Evolutionary conservation across 1,140 invertebrate species (phyloP).

Genomic region (Saccostrea echinata): DNA sequence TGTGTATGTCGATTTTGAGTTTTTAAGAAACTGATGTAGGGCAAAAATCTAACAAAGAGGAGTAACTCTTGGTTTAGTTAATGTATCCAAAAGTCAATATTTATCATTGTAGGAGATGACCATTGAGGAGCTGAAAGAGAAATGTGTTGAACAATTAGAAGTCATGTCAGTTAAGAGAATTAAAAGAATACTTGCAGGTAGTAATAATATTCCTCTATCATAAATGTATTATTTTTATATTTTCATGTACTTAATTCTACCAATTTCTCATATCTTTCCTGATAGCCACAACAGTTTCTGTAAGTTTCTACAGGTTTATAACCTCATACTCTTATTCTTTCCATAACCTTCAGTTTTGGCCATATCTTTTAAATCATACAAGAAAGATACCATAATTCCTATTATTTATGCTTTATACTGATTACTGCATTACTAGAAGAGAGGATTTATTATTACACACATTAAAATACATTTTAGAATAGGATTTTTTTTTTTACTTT

Average conservation of each 20-base stretch:
- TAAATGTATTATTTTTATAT: background rate
- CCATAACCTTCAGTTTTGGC: too few species aligned
- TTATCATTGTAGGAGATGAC: conserved; percentile 67
- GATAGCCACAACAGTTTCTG: too few species aligned
- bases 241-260: background rate
- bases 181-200: conserved; percentile 75
- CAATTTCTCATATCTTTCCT: too few species aligned
- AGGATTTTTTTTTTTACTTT: too few species aligned
- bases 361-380: too few species aligned
- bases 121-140: conserved; percentile 73
- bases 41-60: conserved; percentile 20
- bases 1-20: background rate
- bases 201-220: background rate
- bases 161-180: conserved; percentile 80
- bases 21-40: background rate
- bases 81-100: background rate
- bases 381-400: too few species aligned
- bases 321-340: too few species aligned
- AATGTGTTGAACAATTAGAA: conserved; percentile 78
- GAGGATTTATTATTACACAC: too few species aligned
- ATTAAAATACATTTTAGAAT: too few species aligned
- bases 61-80: background rate
- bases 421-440: too few species aligned
- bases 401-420: too few species aligned
- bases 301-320: too few species aligned